These are phyloP conservation scores for Aspidiotus rigidus DNA, from an alignment of 2,888 invertebrate genomes.

Conservation along the genomic window DNA sequence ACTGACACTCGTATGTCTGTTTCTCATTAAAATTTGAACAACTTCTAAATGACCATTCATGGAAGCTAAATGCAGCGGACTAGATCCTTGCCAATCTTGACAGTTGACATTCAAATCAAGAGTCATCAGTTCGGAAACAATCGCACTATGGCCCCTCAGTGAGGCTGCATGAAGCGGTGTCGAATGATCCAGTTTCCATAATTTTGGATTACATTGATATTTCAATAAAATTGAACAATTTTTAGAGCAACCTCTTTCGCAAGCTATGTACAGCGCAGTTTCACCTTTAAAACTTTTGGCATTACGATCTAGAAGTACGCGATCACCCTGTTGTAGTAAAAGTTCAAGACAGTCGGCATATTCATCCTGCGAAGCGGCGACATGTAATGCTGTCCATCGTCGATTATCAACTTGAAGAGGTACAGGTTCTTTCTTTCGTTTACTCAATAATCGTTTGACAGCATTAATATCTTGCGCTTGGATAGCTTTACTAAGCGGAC, in stretches of 20 bases:
- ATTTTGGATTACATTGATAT: constrained; percentile 5
- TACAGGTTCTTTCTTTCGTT: constrained; percentile 1
- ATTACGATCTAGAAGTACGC: constrained; percentile 7
- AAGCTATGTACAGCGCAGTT: constrained; percentile 17
- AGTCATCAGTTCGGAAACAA: background rate
- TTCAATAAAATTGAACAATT: background rate
- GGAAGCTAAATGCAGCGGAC: constrained; percentile 8
- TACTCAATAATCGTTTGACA: background rate
- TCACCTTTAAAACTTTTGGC: constrained; percentile 9
- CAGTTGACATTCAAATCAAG: background rate
- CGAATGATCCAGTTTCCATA: background rate
- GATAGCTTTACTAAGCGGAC: constrained; percentile 4
- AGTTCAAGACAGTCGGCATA: constrained; percentile 7
- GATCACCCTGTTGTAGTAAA: background rate
- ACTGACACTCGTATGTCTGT: background rate
- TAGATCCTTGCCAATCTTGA: constrained; percentile 20
- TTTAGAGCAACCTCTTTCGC: constrained; percentile 10
- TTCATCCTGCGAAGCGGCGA: constrained; percentile 12
- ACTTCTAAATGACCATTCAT: constrained; percentile 3
- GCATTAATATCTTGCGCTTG: background rate
- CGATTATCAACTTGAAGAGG: constrained; percentile 17
- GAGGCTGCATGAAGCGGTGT: constrained; percentile 13
- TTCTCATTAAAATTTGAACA: background rate
- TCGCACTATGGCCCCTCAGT: background rate
- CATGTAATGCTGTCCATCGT: constrained; percentile 26